Conservation (phyloP, 2,888 invertebrate genomes). For the Hypselothyrea guttata region DNA sequence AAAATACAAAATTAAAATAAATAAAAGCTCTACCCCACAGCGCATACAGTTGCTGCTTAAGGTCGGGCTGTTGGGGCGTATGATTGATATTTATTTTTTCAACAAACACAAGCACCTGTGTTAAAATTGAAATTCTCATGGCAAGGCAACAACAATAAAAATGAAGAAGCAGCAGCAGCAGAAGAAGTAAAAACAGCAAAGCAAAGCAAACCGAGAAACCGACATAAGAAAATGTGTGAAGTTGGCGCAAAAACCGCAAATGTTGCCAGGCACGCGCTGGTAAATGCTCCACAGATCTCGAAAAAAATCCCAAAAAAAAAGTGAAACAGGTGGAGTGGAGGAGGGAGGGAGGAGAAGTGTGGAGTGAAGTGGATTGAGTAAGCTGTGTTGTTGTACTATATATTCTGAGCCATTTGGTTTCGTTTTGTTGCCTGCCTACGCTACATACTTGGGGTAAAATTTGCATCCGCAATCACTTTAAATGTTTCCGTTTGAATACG, state of each 20-base stretch:
- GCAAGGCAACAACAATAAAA: constrained; percentile 48
- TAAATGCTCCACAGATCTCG: constrained; percentile 60
- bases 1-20: constrained; percentile 36
- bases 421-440: constrained; percentile 37
- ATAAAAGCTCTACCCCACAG: constrained; percentile 12
- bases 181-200: constrained; percentile 21
- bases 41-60: constrained; percentile 11
- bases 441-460: constrained; percentile 43
- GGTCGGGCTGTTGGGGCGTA: constrained; percentile 57
- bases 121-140: constrained; percentile 73
- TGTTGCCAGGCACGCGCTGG: constrained; percentile 72
- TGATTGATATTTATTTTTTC: constrained; percentile 76
- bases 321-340: constrained; percentile 1
- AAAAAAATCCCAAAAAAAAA: constrained; percentile 27
- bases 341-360: background rate
- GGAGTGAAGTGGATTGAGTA: too few relatives aligned
- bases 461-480: constrained; percentile 79
- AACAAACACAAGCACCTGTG: constrained; percentile 71
- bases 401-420: constrained; percentile 47
- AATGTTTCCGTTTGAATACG: constrained; percentile 79
- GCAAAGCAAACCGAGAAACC: constrained; percentile 41
- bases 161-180: constrained; percentile 26
- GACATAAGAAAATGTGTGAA: constrained; percentile 73
- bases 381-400: constrained; percentile 14
- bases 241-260: constrained; percentile 74